phyloP scores from a whole-genome alignment of 2,888 invertebrate species.

The Melieria crassipennis region DNA sequence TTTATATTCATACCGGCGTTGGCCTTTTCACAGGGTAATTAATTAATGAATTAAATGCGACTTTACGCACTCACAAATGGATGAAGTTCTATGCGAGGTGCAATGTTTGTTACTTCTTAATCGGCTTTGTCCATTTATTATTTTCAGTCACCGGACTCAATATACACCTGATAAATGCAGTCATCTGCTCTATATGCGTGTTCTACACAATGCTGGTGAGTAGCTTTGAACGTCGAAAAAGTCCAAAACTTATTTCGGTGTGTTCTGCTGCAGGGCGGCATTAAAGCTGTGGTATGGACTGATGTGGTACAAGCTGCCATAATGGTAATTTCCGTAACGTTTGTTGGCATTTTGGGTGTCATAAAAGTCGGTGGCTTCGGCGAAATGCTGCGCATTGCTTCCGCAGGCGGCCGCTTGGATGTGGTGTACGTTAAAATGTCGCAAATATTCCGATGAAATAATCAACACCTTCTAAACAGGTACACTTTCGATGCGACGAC shows the following conservation, averaged over 20 bases:
- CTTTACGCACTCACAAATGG: not conserved
- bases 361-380: conserved; percentile 63
- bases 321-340: conserved; percentile 62
- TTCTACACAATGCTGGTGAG: conserved; percentile 71
- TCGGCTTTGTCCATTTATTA: not conserved
- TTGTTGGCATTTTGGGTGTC: conserved; percentile 64
- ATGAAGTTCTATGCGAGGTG: not conserved
- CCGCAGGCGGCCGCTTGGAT: conserved; percentile 60
- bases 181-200: conserved; percentile 69
- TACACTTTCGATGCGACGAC: conserved; percentile 71
- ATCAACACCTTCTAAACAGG: conserved; percentile 60
- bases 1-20: conserved; percentile 61
- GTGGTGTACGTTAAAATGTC: conserved; percentile 57
- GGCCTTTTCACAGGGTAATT: conserved; percentile 61
- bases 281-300: conserved; percentile 69
- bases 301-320: conserved; percentile 67
- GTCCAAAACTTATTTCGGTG: not conserved
- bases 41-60: not conserved
- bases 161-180: conserved; percentile 68
- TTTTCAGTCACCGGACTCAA: conserved; percentile 68
- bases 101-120: not conserved
- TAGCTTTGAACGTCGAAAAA: conserved; percentile 35
- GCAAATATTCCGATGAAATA: not conserved
- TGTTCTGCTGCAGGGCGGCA: conserved; percentile 61
- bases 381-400: conserved; percentile 60